phyloP scores from a whole-genome alignment of 2,888 invertebrate species.

The Polymixis flavicincta region DNA sequence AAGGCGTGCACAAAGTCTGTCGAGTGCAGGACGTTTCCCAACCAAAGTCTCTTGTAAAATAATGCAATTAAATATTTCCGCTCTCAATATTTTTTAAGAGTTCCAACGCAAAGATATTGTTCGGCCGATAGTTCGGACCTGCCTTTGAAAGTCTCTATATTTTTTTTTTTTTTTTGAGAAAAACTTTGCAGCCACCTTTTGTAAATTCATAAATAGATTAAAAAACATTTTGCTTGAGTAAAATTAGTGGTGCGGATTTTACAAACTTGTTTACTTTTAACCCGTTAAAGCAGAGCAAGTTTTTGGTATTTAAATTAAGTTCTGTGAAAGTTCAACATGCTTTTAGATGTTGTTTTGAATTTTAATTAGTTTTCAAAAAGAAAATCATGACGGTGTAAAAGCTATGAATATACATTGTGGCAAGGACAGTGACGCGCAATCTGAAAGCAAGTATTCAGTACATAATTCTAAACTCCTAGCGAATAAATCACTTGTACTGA shows the following conservation, averaged over 20 bases:
- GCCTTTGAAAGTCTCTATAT: conserved; percentile 42
- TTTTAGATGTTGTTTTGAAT: conserved; percentile 33
- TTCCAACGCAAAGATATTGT: conserved; percentile 65
- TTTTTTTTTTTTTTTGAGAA: conserved; percentile 21
- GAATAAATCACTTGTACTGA: too few species aligned
- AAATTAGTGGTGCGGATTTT: conserved; percentile 43
- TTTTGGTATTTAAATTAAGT: conserved; percentile 42
- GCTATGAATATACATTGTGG: neutral
- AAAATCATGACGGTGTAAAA: conserved; percentile 4
- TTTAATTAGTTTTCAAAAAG: conserved; percentile 15
- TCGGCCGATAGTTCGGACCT: conserved; percentile 60
- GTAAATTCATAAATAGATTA: conserved; percentile 44
- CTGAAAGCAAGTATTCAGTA: too few species aligned
- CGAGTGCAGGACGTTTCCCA: conserved; percentile 45
- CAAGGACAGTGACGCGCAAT: too few species aligned
- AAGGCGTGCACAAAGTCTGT: conserved; percentile 63
- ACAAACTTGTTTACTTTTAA: conserved; percentile 37
- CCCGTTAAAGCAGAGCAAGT: conserved; percentile 24
- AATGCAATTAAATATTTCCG: conserved; percentile 86
- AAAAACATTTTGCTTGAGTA: conserved; percentile 33
- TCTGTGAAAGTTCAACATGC: conserved; percentile 14
- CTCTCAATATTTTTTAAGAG: conserved; percentile 74
- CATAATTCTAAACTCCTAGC: too few species aligned
- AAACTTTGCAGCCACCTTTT: conserved; percentile 42
- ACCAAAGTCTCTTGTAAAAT: conserved; percentile 71